Evolutionary conservation across 2,113 vertebrate genomes (phyloP).

Genomic region (Hypanus sabinus): DNA sequence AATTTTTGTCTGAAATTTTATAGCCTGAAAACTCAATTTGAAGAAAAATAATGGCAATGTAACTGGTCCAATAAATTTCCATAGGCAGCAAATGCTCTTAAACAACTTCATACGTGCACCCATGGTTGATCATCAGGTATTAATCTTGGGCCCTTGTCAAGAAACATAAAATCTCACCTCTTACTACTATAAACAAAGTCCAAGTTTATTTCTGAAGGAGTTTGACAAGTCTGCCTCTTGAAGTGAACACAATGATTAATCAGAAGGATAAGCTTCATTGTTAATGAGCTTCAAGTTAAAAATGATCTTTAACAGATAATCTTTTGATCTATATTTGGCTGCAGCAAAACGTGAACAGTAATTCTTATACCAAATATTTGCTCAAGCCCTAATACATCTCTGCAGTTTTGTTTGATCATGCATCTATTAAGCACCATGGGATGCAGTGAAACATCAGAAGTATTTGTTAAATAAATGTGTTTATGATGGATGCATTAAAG

Average conservation of each 20-base stretch:
- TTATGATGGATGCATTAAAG: too few species aligned
- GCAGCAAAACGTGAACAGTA: background rate
- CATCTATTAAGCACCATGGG: too few species aligned
- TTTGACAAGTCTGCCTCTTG: background rate
- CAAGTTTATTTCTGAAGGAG: background rate
- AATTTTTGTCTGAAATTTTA: background rate
- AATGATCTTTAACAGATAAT: background rate
- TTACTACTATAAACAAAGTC: background rate
- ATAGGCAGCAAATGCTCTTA: background rate
- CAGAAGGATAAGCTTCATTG: background rate
- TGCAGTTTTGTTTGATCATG: too few species aligned
- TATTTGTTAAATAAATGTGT: too few species aligned
- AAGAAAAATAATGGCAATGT: background rate
- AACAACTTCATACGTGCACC: background rate
- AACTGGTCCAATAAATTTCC: background rate
- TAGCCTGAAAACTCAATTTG: background rate
- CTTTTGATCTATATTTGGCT: background rate
- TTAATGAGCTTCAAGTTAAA: background rate
- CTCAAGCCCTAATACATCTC: too few species aligned
- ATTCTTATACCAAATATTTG: too few species aligned
- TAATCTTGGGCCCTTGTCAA: background rate
- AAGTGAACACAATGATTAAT: background rate
- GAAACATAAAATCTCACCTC: background rate
- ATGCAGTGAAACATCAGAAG: too few species aligned
- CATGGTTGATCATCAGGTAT: background rate